Evolutionary conservation across 2,797 vertebrate genomes (phyloP), one percentile per base, ranked within the genome.

Genomic region (Acrossocheilus fasciatus): DNA sequence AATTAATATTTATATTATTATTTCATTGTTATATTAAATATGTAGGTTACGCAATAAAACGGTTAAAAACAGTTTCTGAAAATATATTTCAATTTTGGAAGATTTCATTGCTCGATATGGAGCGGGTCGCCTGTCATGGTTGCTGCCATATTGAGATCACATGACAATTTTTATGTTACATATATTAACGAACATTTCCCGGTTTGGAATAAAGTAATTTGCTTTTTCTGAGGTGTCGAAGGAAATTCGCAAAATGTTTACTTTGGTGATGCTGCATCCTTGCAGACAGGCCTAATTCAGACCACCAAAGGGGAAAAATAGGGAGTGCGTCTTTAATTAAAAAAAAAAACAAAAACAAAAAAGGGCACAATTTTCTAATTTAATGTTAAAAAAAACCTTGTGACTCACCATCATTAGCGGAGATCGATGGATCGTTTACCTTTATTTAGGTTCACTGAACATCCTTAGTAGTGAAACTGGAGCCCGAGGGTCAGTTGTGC

Each of bases 401-500:
- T 57, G 72, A 41, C 82, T 76, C 47, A 34, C 36, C n/a, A 64
- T 84, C n/a, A 84, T 69, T 54, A 68, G 47, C 39, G 76, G 83
- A 83, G 39, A 87, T 62, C 62, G n/a, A 81, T 69, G 80, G 23
- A 62, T 85, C 23, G 5, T 52, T 89, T 89, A 90, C 86, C 89
- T 90, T 73, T 52, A 84, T 86, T 90, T 87, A 84, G 83, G 88
- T 90, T 88, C 88, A 79, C 68, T 59, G 89, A 78, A 39, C 87
- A 87, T 89, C 87, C 88, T 93, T 89, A 90, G 90, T 81, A 79
- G 80, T 59, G 62, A 17, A 85, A 72, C 76, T 57, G 26, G 86
- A 91, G 87, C 89, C 89, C 43, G 89, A 86, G 85, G 86, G 81
- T 57, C 91, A 91, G 93, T 94, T 92, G 90, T 91, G 92, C 91